Evolutionary conservation across 35 echinoderm and acorn worm genomes (phyloP).

Genomic region (Ophioderma brevispina): DNA sequence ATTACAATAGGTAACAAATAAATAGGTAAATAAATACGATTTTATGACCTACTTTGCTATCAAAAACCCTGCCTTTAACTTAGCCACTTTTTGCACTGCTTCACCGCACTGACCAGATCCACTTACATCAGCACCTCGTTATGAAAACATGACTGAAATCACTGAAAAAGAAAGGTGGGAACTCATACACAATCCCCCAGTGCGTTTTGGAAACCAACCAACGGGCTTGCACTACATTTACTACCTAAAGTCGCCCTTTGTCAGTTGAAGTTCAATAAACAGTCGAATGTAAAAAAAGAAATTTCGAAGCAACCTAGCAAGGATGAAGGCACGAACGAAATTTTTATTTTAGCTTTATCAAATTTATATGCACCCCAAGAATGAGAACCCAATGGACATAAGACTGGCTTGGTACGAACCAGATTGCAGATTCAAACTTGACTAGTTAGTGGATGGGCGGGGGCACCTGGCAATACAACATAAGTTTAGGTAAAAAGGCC

Average conservation of each 20-base stretch:
- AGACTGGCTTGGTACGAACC: too few species aligned
- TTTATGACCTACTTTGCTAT: background rate
- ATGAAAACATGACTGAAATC: background rate
- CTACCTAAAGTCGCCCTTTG: background rate
- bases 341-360: too few species aligned
- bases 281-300: too few species aligned
- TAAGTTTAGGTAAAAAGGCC: too few species aligned
- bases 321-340: too few species aligned
- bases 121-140: background rate
- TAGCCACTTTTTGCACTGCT: background rate
- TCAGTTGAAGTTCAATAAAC: too few species aligned
- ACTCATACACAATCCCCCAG: background rate
- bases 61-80: background rate
- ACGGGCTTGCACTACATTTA: background rate
- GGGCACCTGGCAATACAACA: too few species aligned
- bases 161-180: background rate
- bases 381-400: too few species aligned
- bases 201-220: background rate
- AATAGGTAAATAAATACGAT: too few species aligned
- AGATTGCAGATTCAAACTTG: too few species aligned
- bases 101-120: background rate
- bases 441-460: too few species aligned
- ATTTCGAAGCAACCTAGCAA: too few species aligned
- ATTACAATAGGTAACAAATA: background rate
- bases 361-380: background rate